Base-by-base conservation (phyloP, 2,113 vertebrate species). In the Lepisosteus osseus region DNA sequence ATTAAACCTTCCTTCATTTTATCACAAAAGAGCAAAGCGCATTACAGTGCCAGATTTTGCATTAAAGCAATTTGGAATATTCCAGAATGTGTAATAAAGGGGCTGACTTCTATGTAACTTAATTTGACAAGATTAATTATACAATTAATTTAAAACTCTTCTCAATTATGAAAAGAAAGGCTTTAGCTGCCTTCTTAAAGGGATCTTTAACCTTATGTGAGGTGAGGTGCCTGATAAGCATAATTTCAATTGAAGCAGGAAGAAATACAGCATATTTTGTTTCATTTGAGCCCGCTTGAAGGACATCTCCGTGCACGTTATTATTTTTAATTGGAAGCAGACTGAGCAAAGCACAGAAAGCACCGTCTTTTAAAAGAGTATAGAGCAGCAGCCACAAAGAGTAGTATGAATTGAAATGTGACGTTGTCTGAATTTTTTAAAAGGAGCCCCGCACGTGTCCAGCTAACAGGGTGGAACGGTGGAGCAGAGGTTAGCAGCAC, bases 51-150 rank as follows among this genome's bases (percentile, higher is more conserved):
- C 86, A 82, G 82, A 86, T 85, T 90, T 80, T 81, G 84, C 85
- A 89, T 91, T 88, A 90, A 88, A 83, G 81, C 83, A 84, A 86
- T 91, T 88, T 88, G 80, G 87, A 90, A 90, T 85, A 88, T 86
- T 86, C 86, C 81, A 87, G 81, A 84, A 84, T 81, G 76, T 79
- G 81, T 87, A 86, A 89, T 87, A 87, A 77, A 79, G 81, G 80
- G 86, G 86, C 84, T 78, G 78, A 87, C 87, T 85, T 88, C 85
- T 84, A 83, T 86, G 85, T 87, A 90, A 89, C 84, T 90, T 89
- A 86, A 90, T 89, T 91, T 77, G 83, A 91, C 87, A 91, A 91
- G 89, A 91, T 91, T 91, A 89, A 91, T 91, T 90, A 87, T 88
- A 91, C 89, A 91, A 91, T 91, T 90, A 91, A 88, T 88, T 89